Conservation (phyloP, 2,113 vertebrate species). For the Penelope pileata region DNA sequence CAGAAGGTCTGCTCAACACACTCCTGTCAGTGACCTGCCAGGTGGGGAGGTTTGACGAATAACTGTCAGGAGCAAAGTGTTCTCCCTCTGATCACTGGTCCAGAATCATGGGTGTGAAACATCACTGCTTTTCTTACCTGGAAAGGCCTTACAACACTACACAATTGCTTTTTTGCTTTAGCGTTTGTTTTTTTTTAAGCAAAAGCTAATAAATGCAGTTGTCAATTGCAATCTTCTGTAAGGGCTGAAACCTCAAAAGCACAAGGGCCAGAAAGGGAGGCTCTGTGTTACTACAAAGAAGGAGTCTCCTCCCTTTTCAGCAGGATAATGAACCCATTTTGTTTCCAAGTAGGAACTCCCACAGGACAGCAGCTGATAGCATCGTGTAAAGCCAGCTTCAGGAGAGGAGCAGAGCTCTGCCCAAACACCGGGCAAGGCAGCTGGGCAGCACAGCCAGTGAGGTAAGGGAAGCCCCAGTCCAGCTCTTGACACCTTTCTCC, state of each 20-base stretch:
- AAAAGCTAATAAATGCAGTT: background rate
- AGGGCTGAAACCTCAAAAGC: background rate
- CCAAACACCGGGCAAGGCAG: background rate
- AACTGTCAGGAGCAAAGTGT: background rate
- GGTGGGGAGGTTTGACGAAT: background rate
- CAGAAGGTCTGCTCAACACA: background rate
- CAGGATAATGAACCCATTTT: rapidly evolving
- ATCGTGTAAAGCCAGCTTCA: background rate
- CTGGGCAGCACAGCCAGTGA: background rate
- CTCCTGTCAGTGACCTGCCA: background rate
- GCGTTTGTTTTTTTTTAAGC: background rate
- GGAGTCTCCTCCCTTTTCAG: rapidly evolving
- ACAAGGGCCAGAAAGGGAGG: background rate
- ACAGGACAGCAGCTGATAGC: background rate
- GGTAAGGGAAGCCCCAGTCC: rapidly evolving
- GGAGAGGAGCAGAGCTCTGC: rapidly evolving
- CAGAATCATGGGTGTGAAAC: background rate
- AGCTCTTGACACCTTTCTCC: rapidly evolving
- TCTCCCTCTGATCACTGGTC: background rate
- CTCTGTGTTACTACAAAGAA: background rate
- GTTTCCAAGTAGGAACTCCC: background rate
- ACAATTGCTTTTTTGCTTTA: background rate
- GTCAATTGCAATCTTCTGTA: background rate
- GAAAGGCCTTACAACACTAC: background rate
- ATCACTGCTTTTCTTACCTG: background rate